These are phyloP conservation scores for Ochotona princeps DNA, from an alignment of 2,113 vertebrate genomes.

Conservation along the genomic window DNA sequence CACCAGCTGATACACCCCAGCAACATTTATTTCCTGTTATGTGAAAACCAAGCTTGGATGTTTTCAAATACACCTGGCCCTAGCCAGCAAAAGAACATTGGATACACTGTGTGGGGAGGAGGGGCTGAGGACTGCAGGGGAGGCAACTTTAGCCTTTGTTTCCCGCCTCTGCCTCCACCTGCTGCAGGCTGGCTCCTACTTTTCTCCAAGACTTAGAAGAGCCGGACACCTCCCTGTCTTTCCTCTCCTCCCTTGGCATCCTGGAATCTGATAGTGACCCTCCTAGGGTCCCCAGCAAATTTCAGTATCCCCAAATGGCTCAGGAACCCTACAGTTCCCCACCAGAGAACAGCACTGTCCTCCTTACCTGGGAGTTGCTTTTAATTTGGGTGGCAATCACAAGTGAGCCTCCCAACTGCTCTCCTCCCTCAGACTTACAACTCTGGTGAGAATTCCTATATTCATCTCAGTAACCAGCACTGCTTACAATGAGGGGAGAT, in stretches of 20 bases:
- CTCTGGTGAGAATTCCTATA: not conserved
- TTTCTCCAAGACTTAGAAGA: not conserved
- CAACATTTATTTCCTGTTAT: slow-evolving; percentile 59
- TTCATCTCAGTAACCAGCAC: not conserved
- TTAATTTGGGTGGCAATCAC: not conserved
- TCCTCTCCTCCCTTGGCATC: not conserved
- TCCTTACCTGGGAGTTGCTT: not conserved
- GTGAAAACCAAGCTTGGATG: slow-evolving; percentile 28
- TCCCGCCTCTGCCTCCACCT: slow-evolving; percentile 18
- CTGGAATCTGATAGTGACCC: not conserved
- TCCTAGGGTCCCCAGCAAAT: not conserved
- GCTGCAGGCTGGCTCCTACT: not conserved
- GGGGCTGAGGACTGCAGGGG: not conserved
- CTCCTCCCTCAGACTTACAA: not conserved
- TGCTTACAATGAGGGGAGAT: not conserved
- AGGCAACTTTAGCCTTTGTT: slow-evolving; percentile 11
- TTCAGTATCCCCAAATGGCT: not conserved
- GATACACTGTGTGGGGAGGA: not conserved
- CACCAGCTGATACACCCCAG: not conserved
- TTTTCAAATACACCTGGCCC: slow-evolving; percentile 74
- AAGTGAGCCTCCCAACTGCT: not conserved
- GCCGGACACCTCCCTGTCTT: not conserved
- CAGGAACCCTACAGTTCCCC: not conserved
- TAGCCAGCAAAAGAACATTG: not conserved
- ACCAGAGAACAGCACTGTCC: not conserved